These are phyloP conservation scores for Malthinus seriepunctatus DNA, from an alignment of 2,888 invertebrate species.

Conservation along the genomic window DNA sequence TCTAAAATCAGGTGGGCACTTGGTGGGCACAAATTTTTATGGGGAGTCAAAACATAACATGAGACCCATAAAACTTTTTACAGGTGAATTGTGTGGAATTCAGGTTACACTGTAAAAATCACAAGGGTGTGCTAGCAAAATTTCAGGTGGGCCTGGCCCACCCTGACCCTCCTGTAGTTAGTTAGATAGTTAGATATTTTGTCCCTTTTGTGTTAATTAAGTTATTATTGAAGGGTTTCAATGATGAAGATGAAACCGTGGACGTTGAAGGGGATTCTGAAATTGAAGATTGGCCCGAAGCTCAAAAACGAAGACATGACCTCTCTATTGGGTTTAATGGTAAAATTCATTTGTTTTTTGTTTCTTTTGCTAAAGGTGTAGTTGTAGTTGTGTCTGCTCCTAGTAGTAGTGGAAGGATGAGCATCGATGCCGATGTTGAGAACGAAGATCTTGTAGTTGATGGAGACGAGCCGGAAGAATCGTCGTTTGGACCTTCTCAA, in stretches of 20 bases:
- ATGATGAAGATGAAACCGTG: conserved; percentile 70
- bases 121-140: too few relatives aligned
- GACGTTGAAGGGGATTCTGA: conserved; percentile 66
- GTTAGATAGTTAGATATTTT: not conserved
- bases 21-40: too few relatives aligned
- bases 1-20: too few relatives aligned
- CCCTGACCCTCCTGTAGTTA: too few relatives aligned
- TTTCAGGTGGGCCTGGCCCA: too few relatives aligned
- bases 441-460: conserved; percentile 54
- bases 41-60: too few relatives aligned
- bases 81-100: too few relatives aligned
- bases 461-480: conserved; percentile 53
- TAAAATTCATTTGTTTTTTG: not conserved
- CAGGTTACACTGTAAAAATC: too few relatives aligned
- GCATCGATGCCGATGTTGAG: conserved; percentile 47
- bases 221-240: conserved; percentile 24
- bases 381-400: conserved; percentile 32
- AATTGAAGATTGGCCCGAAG: conserved; percentile 62
- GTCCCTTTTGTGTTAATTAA: not conserved
- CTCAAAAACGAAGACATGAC: conserved; percentile 47
- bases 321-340: conserved; percentile 37
- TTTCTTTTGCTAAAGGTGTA: not conserved
- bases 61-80: too few relatives aligned
- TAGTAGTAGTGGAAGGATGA: conserved; percentile 47
- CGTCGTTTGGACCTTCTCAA: conserved; percentile 50